Evolutionary conservation across 2,797 vertebrate species (phyloP), one percentile per base, ranked within the genome.

Genomic region (Cephalopachus bancanus): DNA sequence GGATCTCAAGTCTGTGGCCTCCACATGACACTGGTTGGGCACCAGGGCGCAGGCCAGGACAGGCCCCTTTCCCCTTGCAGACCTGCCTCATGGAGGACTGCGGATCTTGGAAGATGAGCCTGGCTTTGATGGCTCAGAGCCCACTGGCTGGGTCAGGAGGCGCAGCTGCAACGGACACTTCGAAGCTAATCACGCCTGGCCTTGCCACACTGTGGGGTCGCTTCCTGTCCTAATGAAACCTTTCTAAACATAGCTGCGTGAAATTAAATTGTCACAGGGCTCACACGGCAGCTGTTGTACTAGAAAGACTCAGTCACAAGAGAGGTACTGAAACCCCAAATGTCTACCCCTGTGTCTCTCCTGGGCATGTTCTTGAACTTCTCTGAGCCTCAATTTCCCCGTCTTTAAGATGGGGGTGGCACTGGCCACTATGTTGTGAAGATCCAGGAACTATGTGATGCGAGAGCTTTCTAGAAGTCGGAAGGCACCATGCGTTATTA

Each of bases 201-300:
- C 49, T 65, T 69, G 69, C 6, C 44, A 11, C n/a, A 30, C 53
- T 3, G 1, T 30, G 81, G 83, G 80, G 62, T 89, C 91, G 74
- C 59, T 91, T 96, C 91, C 95, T 74, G 44, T 80, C 83, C 17
- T 93, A 89, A 91, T 81, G 81, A 95, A 86, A 59, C 55, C 96
- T 86, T 96, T 96, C 90, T 79, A 93, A 97, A 96, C 85, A 89
- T 80, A 90, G 92, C 74, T 49, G 1, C 28, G 0, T 14, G 22
- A 59, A 53, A 44, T 85, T 62, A 71, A 51, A 86, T 67, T 57
- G 81, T 86, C 91, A 14, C 30, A 10, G 78, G 0, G 2, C 24
- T 67, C 11, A 55, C 0, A 2, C 0, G 3, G 55, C 93, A 80
- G 89, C 95, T 92, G 94, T 69, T 33, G 7, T 55, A 3, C 8